Conservation (phyloP, 2,797 vertebrate genomes). For the Tangara arthus region DNA sequence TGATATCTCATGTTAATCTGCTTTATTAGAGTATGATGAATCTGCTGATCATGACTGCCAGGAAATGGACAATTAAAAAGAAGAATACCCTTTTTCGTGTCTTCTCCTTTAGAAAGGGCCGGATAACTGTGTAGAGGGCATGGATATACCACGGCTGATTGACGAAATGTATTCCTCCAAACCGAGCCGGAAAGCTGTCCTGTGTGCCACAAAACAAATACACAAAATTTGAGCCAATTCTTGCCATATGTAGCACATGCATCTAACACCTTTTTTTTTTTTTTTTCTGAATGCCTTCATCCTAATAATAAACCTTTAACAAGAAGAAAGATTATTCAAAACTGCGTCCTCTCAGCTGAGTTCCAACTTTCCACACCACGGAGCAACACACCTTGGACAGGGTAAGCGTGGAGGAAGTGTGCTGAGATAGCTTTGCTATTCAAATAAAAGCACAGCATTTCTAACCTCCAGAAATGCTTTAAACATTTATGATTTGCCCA, state of each 20-base stretch:
- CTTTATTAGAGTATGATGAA: neutral
- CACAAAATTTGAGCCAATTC: neutral
- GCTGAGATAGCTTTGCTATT: neutral
- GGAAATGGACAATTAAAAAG: neutral
- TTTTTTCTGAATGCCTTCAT: neutral
- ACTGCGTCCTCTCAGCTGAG: neutral
- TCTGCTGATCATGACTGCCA: neutral
- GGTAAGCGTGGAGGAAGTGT: rapidly evolving
- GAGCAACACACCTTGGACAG: neutral
- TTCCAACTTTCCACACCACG: neutral
- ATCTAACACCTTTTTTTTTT: neutral
- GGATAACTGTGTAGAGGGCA: constrained; percentile 95
- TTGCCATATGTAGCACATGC: neutral
- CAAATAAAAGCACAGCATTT: neutral
- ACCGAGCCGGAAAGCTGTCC: constrained; percentile 97
- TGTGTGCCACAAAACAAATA: constrained; percentile 60
- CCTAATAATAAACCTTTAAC: neutral
- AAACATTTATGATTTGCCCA: neutral
- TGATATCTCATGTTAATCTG: neutral
- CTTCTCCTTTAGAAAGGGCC: constrained; percentile 98
- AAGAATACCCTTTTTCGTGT: constrained; percentile 92
- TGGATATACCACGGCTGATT: constrained; percentile 99
- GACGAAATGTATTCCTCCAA: constrained; percentile 98
- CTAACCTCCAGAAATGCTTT: neutral
- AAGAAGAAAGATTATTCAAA: neutral